Base-by-base conservation (phyloP, 2,113 vertebrate species). In the Eleginops maclovinus region DNA sequence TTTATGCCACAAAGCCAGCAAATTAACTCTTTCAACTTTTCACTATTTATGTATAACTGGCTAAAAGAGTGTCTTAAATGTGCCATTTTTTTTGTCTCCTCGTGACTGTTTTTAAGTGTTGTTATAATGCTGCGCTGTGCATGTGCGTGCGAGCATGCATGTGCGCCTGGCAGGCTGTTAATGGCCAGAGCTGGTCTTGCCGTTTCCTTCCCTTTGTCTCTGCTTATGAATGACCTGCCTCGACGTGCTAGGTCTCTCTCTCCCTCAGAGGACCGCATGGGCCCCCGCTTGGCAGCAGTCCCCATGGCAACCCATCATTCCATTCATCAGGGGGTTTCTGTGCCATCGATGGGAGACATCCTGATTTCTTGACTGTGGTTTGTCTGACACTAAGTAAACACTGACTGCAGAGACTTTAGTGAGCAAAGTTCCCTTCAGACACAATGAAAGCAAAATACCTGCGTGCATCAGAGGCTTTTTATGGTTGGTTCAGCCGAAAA, bases 151-250 rank as follows among this genome's bases (percentile, higher is more conserved):
- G 59, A 84, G 67, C 69, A 26, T 72, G 81, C 44, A 26, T 84
- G 74, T 83, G 67, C 71, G 77, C 81, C 80, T 92, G 89, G 90
- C 90, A 91, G 82, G 70, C 87, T 74, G 63, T 89, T 91, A 93
- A 92, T 90, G 83, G 84, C 60, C 60, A 51, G 47, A 85, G 88
- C 87, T 91, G 84, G 89, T 87, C 89, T 90, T 92, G 85, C 90
- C 62, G 59, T 90, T 94, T 93, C 89, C 89, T 88, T 84, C 64
- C 89, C 85, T 93, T 93, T 93, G 91, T 93, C 79, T 81, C 65
- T 72, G 74, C 84, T 92, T 88, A 91, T 92, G 92, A 94, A 94
- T 93, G 88, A 93, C 88, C 89, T 91, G 87, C 92, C 78, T 89
- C 67, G 21, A 77, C 46, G 74, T 68, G 82, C 83, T 75, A 69